A percentile compares a stretch with the other conserved stretches of the same genome.
These are phyloP conservation scores for Tetragnatha versicolor DNA, from an alignment of 1,140 invertebrate genomes.

Conservation along the genomic window DNA sequence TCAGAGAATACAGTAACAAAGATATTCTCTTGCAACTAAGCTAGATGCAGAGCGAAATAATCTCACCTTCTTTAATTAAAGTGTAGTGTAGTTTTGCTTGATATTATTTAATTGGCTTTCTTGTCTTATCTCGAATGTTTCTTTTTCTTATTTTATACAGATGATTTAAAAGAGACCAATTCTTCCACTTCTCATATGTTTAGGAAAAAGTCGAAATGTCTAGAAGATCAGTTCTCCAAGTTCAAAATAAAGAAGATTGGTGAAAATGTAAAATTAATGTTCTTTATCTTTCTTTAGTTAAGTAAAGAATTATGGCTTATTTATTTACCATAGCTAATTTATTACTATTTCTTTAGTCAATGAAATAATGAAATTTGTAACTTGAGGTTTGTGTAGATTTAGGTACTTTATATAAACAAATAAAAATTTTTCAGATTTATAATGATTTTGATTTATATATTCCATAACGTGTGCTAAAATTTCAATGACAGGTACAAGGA, in stretches of 20 bases:
- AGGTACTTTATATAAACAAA: no score
- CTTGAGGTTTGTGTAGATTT: background rate
- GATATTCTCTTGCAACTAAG: no score
- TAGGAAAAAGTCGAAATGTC: slow-evolving; percentile 2
- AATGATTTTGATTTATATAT: background rate
- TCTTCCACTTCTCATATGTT: background rate
- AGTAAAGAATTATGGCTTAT: background rate
- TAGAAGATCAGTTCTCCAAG: background rate
- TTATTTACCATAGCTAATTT: background rate
- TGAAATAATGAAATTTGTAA: background rate
- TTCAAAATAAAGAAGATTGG: slow-evolving; percentile 23
- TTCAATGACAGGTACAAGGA: background rate
- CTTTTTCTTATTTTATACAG: background rate
- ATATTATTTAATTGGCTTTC: no score
- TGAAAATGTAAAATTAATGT: background rate
- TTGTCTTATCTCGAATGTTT: no score
- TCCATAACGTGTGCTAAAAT: background rate
- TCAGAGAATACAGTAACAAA: no score
- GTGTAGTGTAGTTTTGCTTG: no score
- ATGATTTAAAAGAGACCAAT: background rate
- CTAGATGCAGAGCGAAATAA: no score
- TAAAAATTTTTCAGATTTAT: background rate
- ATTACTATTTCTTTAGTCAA: background rate
- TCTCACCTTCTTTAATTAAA: no score
- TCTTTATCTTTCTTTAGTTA: background rate